phyloP scores from a whole-genome alignment of 2,888 invertebrate genomes.

The Xestia sexstrigata region DNA sequence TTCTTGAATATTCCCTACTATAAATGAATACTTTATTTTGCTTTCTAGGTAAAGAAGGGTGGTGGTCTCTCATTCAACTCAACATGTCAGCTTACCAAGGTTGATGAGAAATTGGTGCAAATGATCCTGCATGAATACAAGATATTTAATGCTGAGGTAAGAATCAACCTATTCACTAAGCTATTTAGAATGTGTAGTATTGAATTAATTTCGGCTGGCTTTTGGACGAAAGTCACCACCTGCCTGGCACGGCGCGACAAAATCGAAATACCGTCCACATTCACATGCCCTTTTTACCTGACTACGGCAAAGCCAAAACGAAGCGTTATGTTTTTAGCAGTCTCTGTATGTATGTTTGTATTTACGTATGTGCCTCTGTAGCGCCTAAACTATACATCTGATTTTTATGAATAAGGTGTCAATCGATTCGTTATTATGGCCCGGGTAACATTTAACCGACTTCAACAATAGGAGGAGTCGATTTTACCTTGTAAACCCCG shows the following conservation, averaged over 20 bases:
- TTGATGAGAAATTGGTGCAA: constrained; percentile 99
- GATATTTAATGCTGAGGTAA: constrained; percentile 98
- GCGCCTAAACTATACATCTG: too few species aligned
- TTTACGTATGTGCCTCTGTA: too few species aligned
- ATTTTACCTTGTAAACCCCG: too few species aligned
- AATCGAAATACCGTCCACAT: not conserved
- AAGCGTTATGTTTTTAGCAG: too few species aligned
- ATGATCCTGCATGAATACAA: constrained; percentile 99
- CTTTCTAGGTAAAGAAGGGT: constrained; percentile 95
- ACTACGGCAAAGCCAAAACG: too few species aligned
- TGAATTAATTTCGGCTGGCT: not conserved
- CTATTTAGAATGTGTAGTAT: not conserved
- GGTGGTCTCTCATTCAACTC: constrained; percentile 99
- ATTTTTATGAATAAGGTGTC: too few species aligned
- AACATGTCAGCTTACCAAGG: constrained; percentile 97
- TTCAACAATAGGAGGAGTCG: too few species aligned
- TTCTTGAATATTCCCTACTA: too few species aligned
- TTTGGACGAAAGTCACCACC: not conserved
- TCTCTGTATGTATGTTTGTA: too few species aligned
- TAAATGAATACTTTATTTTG: not conserved
- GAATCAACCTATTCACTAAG: not conserved
- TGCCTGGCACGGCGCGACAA: not conserved
- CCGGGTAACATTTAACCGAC: too few species aligned
- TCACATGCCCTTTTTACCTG: too few species aligned
- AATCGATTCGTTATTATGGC: too few species aligned